Percentiles rank a stretch among this genome's conserved stretches.
phyloP scores from a whole-genome alignment of 1,140 invertebrate species.

The Scylla paramamosain region DNA sequence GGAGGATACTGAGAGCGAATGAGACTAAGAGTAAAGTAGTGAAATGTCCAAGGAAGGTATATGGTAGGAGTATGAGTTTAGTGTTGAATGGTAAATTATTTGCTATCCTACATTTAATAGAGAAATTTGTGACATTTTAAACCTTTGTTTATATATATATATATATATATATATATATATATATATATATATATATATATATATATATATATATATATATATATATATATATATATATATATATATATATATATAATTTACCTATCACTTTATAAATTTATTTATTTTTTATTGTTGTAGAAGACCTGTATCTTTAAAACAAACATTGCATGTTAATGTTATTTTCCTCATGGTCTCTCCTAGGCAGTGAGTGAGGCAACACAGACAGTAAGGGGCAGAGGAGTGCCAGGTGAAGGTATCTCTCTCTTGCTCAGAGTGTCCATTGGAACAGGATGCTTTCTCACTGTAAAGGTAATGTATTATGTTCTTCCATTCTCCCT shows the following conservation, averaged over 20 bases:
- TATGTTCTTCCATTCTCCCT: too few species aligned
- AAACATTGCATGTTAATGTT: background rate
- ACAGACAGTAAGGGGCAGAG: background rate
- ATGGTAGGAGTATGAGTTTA: too few species aligned
- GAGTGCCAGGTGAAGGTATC: background rate
- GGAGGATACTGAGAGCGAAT: too few species aligned
- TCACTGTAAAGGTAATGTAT: constrained; percentile 13
- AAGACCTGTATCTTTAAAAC: background rate
- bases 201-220: too few species aligned
- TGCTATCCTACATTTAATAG: too few species aligned
- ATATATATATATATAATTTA: background rate
- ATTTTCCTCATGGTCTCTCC: background rate
- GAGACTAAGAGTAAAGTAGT: too few species aligned
- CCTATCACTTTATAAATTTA: background rate
- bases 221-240: background rate
- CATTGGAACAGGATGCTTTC: background rate
- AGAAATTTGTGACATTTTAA: too few species aligned
- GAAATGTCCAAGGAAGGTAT: too few species aligned
- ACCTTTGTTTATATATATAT: too few species aligned
- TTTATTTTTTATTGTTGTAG: background rate
- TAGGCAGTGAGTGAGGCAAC: background rate
- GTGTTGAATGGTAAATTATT: too few species aligned
- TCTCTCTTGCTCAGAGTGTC: background rate
- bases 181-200: background rate
- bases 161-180: too few species aligned